These are phyloP conservation scores for Acanthopagrus latus DNA, from an alignment of 2,797 vertebrate species.

Conservation along the genomic window DNA sequence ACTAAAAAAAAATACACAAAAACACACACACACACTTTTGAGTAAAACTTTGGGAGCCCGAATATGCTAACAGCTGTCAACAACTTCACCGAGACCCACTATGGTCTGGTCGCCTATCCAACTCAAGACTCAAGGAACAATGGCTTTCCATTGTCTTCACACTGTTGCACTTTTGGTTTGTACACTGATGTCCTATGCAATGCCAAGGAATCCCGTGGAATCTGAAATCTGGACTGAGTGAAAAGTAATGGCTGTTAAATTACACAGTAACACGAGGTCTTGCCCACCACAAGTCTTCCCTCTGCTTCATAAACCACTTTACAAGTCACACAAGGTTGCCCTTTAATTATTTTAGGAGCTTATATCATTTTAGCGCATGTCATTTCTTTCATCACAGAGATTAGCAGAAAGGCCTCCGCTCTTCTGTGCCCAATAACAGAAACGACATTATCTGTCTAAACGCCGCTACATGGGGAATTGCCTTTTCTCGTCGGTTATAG, in stretches of 20 bases:
- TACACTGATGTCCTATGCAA: constrained; percentile 55
- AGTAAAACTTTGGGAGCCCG: constrained; percentile 48
- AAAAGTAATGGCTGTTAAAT: constrained; percentile 72
- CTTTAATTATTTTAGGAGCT: constrained; percentile 76
- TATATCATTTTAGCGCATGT: constrained; percentile 62
- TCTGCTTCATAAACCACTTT: constrained; percentile 72
- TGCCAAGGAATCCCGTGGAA: constrained; percentile 61
- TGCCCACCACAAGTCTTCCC: constrained; percentile 67
- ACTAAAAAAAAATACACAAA: constrained; percentile 25
- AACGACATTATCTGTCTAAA: constrained; percentile 41
- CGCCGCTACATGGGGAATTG: constrained; percentile 3
- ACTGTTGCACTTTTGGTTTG: constrained; percentile 44
- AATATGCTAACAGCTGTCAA: constrained; percentile 31
- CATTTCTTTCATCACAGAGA: constrained; percentile 61
- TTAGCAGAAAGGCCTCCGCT: constrained; percentile 36
- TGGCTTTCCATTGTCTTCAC: constrained; percentile 42
- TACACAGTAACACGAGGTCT: constrained; percentile 56
- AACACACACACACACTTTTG: constrained; percentile 44
- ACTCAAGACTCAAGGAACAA: constrained; percentile 58
- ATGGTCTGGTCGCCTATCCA: constrained; percentile 41
- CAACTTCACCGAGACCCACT: constrained; percentile 36
- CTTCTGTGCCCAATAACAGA: constrained; percentile 19
- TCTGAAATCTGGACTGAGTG: constrained; percentile 37
- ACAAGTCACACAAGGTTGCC: constrained; percentile 69
- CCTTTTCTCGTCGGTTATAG: constrained; percentile 38